Evolutionary conservation across 2,113 vertebrate genomes (phyloP).

Genomic region (Haplochromis vanheusdeni): DNA sequence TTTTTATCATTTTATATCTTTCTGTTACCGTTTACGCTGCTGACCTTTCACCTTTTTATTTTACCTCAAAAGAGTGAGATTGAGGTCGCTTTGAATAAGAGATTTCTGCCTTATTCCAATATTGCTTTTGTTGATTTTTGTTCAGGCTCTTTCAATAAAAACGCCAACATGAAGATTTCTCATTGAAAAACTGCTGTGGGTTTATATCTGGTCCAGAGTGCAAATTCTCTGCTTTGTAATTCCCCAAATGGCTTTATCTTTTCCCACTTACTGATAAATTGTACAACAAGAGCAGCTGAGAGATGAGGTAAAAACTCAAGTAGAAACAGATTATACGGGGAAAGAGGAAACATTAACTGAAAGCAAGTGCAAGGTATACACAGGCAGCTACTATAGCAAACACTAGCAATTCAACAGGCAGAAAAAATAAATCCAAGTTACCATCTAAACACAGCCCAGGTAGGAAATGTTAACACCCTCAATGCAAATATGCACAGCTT

Average conservation of each 20-base stretch:
- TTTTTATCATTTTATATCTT: neutral
- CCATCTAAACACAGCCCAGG: neutral
- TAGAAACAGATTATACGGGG: neutral
- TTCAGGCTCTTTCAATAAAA: neutral
- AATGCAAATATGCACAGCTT: slow-evolving; percentile 19
- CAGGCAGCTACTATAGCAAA: neutral
- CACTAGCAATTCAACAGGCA: neutral
- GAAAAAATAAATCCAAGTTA: slow-evolving; percentile 28
- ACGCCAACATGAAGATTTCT: neutral
- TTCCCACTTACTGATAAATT: neutral
- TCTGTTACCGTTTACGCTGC: neutral
- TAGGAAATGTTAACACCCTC: slow-evolving; percentile 20
- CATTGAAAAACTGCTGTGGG: neutral
- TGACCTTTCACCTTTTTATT: neutral
- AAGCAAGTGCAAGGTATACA: neutral
- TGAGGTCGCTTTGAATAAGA: neutral
- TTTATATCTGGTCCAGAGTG: neutral
- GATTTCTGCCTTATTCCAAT: accelerated
- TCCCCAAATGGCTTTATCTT: neutral
- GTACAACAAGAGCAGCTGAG: neutral
- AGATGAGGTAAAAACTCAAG: neutral
- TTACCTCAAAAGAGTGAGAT: neutral
- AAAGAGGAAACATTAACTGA: neutral
- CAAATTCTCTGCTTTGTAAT: neutral
- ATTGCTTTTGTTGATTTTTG: neutral